Base-by-base conservation (phyloP, 2,888 invertebrate genomes). In the Rhagonycha fulva region DNA sequence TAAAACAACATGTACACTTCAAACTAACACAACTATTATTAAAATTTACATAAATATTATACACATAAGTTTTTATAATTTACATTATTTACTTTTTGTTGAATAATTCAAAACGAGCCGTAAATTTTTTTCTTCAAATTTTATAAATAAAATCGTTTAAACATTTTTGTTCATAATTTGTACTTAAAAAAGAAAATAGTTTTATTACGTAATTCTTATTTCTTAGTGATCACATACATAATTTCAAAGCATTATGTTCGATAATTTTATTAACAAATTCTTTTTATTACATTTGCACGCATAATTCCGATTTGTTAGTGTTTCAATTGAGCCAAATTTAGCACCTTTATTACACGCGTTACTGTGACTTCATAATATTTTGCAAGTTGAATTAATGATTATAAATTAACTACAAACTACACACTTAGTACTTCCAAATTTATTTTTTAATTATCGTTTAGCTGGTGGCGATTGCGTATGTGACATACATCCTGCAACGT, bases 401-500 rank as follows among this genome's bases (percentile, higher is more conserved):
- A 66, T 66, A 66, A 66, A 66, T 66, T 66, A 66, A 66, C 63
- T 66, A 66, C n/a, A 66, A 66, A 66, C 63, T 66, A 66, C 47
- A n/a, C 47, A 47, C 47, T 47, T 47, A n/a, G 47, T 47, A 47
- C 47, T 47, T 47, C 47, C 47, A 66, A 66, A 66, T 71, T 14
- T 24, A 19, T 11, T 24, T 68, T 67, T 61, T 30, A 62, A 72
- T 79, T 82, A 81, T 83, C 83, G 77, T 72, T 81, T 81, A 30
- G 85, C 83, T 70, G 92, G 91, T 70, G 93, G 93, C 68, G 93
- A 92, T 82, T 90, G 92, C 73, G 93, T 93, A 83, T 92, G 92
- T 76, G 92, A 91, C 84, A 91, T 90, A 84, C 97, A 97, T 19
- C 96, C 95, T 86, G 96, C 96, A 0, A 97, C 97, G 84, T 97